Conservation (phyloP, 2,113 vertebrate species). For the Sigmodon hispidus region DNA sequence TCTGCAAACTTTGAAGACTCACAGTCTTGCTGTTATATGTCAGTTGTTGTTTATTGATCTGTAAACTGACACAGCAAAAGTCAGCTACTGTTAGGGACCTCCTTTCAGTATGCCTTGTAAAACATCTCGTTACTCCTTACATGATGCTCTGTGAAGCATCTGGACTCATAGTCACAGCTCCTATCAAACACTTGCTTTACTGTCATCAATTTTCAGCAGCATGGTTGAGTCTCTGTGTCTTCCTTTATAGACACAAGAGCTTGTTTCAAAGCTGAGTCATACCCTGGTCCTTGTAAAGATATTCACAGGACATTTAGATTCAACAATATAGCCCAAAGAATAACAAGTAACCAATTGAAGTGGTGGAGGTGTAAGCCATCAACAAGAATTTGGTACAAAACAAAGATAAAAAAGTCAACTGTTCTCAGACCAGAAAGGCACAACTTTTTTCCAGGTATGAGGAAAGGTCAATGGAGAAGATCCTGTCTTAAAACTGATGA, state of each 20-base stretch:
- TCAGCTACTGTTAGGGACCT: not conserved
- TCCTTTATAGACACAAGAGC: not conserved
- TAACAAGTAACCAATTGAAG: not conserved
- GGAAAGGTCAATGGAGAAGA: not conserved
- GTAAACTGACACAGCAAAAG: not conserved
- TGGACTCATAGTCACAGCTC: not conserved
- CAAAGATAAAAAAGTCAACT: not conserved
- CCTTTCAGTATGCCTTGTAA: not conserved
- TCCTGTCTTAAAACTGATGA: not conserved
- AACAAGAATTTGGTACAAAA: not conserved
- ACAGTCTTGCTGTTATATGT: not conserved
- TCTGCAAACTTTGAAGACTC: conserved; percentile 15
- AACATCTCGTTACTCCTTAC: not conserved
- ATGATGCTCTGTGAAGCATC: not conserved
- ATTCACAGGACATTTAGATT: not conserved
- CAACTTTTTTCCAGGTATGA: not conserved
- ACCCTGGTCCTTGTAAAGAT: not conserved
- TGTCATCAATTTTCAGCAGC: not conserved
- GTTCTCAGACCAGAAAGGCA: not conserved
- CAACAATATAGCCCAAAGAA: not conserved
- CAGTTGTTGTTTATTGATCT: not conserved
- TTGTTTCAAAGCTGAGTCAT: conserved; percentile 45
- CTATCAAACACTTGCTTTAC: not conserved
- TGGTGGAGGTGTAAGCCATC: not conserved
- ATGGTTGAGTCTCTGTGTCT: not conserved